A percentile compares a stretch with the other conserved stretches of the same genome.
Conservation (phyloP, 2,113 vertebrate genomes). For the Phyllostomus discolor region DNA sequence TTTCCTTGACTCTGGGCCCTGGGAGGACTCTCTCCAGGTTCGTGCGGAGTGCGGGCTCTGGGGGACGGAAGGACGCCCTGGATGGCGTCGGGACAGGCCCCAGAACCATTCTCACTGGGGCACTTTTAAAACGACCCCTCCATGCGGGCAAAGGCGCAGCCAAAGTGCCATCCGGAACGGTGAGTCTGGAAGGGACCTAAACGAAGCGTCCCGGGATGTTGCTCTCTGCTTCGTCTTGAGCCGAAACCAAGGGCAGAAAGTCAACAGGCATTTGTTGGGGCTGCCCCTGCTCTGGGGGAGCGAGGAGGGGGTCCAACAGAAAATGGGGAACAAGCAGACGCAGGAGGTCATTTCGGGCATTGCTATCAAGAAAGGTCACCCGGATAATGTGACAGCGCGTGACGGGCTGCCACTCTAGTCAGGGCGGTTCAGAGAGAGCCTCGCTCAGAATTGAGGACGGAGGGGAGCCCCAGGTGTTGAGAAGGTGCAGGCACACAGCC, state of each 20-base stretch:
- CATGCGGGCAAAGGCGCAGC: not conserved
- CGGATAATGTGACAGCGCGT: not conserved
- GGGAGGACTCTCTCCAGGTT: not conserved
- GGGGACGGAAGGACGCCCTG: not conserved
- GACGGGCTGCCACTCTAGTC: not conserved
- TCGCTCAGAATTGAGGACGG: not conserved
- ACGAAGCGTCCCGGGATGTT: not conserved
- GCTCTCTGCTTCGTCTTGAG: not conserved
- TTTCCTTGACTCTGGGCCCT: not conserved
- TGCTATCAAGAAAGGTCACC: not conserved
- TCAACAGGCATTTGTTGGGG: not conserved
- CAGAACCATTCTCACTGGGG: not conserved
- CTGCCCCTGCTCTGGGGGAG: not conserved
- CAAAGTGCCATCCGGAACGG: not conserved
- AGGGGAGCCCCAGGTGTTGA: not conserved
- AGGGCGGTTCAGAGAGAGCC: fast-evolving
- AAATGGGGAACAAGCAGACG: not conserved
- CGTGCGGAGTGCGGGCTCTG: not conserved
- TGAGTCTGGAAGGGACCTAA: not conserved
- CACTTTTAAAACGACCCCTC: not conserved
- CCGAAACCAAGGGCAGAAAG: not conserved
- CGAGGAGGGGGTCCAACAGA: not conserved
- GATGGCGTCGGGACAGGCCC: not conserved
- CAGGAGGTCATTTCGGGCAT: not conserved
- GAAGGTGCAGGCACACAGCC: fast-evolving